Base-by-base conservation (phyloP, 2,888 invertebrate species). In the Rhopalosiphum nymphaeae region DNA sequence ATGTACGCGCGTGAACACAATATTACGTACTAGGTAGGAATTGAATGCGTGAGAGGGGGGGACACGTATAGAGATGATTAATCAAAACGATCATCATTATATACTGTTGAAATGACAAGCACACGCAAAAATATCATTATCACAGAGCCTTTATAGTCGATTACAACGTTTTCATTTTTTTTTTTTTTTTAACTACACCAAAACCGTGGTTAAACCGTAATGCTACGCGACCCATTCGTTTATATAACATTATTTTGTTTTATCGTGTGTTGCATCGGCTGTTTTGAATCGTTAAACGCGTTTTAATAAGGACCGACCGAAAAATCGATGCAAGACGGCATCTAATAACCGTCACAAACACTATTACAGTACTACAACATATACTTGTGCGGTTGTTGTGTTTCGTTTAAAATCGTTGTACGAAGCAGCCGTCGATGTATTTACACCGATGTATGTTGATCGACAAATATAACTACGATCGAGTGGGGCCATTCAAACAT, bases 91-190 rank as follows among this genome's bases (percentile, higher is more conserved):
- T 85, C 46, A 49, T 86, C 46, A 86, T 86, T 44, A 9, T 44
- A 4, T 86, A 78, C 78, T 86, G 44, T 29, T 7, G 86, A 86
- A 86, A 86, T 46, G 86, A 86, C 86, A 46, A 49, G 46, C 46
- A 46, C 86, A 86, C 86, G 86, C 86, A 29, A 86, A 49, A 86
- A 86, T 86, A 46, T 86, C 86, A 49, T 86, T 86, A 86, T 46
- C 86, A 29, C 86, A 29, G 29, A 29, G 46, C 7, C 42, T 86
- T 46, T 86, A 49, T 29, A 86, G 86, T 86, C 29, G 44, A 49
- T 86, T n/a, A 46, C 42, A 13, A 29, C 46, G 5, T 1, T 25
- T 85, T 85, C 42, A 25, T 84, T 84, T 25, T 85, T 42, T 42
- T 84, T 85, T 84, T 1, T 25, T 85, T 29, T 86, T 46, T 86